These are phyloP conservation scores for Oryzaephilus surinamensis DNA, from an alignment of 1,140 invertebrate genomes.

Conservation along the genomic window DNA sequence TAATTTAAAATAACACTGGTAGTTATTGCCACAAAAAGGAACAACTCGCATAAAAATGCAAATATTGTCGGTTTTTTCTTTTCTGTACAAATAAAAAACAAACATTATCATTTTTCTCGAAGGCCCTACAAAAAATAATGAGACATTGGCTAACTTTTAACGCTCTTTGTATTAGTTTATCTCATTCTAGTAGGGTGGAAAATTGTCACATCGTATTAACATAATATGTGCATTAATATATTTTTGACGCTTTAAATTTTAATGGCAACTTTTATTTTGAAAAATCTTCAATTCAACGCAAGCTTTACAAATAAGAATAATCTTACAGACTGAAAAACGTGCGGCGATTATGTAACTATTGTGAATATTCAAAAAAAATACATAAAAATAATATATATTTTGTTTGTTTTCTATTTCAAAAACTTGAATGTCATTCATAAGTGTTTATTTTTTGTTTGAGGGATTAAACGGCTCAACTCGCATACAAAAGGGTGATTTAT, in stretches of 20 bases:
- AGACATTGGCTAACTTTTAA: slow-evolving; percentile 25
- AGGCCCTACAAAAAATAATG: slow-evolving; percentile 26
- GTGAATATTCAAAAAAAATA: too few species aligned
- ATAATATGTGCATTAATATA: slow-evolving; percentile 5
- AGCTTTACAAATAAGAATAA: too few species aligned
- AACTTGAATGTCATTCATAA: too few species aligned
- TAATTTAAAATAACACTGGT: slow-evolving; percentile 23
- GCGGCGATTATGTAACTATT: too few species aligned
- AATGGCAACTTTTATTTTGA: too few species aligned
- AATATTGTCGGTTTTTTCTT: slow-evolving; percentile 20
- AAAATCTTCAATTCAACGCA: too few species aligned
- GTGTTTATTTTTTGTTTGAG: too few species aligned
- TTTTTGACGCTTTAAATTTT: neutral
- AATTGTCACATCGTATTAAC: slow-evolving; percentile 21
- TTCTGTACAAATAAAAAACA: slow-evolving; percentile 19
- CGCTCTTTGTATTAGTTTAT: slow-evolving; percentile 23
- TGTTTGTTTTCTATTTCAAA: too few species aligned
- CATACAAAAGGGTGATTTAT: slow-evolving; percentile 9
- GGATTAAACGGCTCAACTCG: too few species aligned
- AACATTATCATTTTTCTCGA: slow-evolving; percentile 25
- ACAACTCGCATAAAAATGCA: slow-evolving; percentile 27
- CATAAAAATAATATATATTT: too few species aligned
- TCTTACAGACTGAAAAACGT: too few species aligned
- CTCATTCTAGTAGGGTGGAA: slow-evolving; percentile 9
- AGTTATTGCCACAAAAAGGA: slow-evolving; percentile 20